A percentile compares a stretch with the other conserved stretches of the same genome.
These are phyloP conservation scores for Belonocnema kinseyi DNA, from an alignment of 1,140 invertebrate species.

Conservation along the genomic window DNA sequence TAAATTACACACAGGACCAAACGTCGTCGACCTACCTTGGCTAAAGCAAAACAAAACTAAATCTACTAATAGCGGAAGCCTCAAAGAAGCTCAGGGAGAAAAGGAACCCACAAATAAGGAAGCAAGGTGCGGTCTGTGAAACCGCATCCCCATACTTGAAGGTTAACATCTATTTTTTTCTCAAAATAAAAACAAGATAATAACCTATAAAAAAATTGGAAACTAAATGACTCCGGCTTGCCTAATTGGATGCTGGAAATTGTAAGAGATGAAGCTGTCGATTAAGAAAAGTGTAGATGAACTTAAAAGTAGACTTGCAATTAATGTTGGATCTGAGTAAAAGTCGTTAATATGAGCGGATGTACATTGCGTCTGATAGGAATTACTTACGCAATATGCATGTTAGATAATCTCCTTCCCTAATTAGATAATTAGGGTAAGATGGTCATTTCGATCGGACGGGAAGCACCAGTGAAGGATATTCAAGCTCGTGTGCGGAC, in stretches of 20 bases:
- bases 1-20: no score
- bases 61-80: no score
- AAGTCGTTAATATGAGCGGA: not conserved
- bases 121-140: no score
- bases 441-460: conserved; percentile 69
- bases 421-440: conserved; percentile 72
- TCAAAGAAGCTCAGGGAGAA: no score
- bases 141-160: no score
- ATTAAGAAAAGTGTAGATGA: not conserved
- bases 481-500: conserved; percentile 59
- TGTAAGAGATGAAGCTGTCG: not conserved
- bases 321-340: not conserved
- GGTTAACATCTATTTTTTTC: no score
- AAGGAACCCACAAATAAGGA: no score
- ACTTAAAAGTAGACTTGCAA: not conserved
- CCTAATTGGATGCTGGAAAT: not conserved
- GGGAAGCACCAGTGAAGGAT: conserved; percentile 53
- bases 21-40: no score
- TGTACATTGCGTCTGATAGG: not conserved
- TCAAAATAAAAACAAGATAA: no score
- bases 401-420: conserved; percentile 68
- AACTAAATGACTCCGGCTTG: no score
- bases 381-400: conserved; percentile 38
- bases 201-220: no score
- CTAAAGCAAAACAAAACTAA: no score